phyloP scores from a whole-genome alignment of 1,140 invertebrate species.

The Pseudomyrmex dendroicus region DNA sequence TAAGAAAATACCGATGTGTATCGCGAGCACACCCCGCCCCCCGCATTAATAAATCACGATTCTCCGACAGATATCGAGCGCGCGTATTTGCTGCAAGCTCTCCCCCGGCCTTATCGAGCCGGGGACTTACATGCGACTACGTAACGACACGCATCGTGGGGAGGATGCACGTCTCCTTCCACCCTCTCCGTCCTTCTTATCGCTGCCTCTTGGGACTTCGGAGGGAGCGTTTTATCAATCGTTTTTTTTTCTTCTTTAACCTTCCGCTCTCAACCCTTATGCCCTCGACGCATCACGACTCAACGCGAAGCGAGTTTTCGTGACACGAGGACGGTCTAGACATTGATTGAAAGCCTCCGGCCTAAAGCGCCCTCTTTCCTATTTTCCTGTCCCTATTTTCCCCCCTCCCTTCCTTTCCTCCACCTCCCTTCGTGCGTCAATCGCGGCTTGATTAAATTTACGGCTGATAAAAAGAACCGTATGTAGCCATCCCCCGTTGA shows the following conservation, averaged over 20 bases:
- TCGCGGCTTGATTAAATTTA: conserved; percentile 76
- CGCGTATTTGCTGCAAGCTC: conserved; percentile 53
- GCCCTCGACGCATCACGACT: conserved; percentile 22
- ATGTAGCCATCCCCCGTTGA: conserved; percentile 25
- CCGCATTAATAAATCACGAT: conserved; percentile 45
- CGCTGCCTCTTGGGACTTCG: conserved; percentile 62
- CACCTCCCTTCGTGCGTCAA: conserved; percentile 66
- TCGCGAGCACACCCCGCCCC: conserved; percentile 28
- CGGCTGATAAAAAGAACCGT: conserved; percentile 59
- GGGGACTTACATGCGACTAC: conserved; percentile 21
- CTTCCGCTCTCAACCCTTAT: not conserved
- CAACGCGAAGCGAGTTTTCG: conserved; percentile 60
- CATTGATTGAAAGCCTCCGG: conserved; percentile 80
- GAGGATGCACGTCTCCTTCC: conserved; percentile 21
- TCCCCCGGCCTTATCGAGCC: conserved; percentile 66
- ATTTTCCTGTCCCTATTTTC: too few species aligned
- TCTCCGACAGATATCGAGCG: conserved; percentile 46
- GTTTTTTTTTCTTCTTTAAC: conserved; percentile 70
- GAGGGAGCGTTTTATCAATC: conserved; percentile 79
- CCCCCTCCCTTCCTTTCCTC: not conserved
- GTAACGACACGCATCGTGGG: conserved; percentile 44
- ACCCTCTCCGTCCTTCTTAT: conserved; percentile 64
- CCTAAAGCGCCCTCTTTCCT: conserved; percentile 19
- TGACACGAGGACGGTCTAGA: conserved; percentile 76
- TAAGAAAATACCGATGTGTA: conserved; percentile 48